phyloP scores from a whole-genome alignment of 2,113 vertebrate species.

The Amphilophus citrinellus region DNA sequence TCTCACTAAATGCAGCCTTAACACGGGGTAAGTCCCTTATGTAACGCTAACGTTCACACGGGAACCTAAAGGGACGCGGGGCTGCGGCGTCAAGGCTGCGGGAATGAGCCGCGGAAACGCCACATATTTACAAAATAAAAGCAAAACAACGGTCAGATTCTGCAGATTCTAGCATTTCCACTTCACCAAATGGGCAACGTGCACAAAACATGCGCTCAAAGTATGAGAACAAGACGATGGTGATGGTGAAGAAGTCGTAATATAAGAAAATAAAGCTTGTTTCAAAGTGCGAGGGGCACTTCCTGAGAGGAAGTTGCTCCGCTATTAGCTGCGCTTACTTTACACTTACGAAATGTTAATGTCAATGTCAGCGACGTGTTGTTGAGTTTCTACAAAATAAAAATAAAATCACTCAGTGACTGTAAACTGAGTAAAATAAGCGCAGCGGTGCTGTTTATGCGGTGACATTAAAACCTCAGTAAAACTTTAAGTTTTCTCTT shows the following conservation, averaged over 20 bases:
- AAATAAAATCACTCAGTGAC: too few species aligned
- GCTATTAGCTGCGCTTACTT: background rate
- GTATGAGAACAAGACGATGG: background rate
- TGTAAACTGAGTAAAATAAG: background rate
- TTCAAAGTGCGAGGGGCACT: background rate
- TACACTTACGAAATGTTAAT: background rate
- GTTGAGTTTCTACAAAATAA: background rate
- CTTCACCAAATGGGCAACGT: accelerated
- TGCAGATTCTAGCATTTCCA: accelerated
- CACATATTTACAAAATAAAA: slow-evolving; percentile 19
- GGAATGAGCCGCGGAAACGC: background rate
- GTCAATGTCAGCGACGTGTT: slow-evolving; percentile 65
- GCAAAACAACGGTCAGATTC: accelerated
- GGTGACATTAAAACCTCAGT: accelerated
- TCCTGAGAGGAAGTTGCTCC: background rate
- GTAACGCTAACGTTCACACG: slow-evolving; percentile 28
- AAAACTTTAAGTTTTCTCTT: background rate
- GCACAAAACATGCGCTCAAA: too few species aligned
- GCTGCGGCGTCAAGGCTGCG: background rate
- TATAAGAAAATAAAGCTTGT: background rate
- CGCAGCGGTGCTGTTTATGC: accelerated
- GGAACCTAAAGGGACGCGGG: background rate
- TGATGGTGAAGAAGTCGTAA: background rate
- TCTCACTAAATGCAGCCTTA: background rate
- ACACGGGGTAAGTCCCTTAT: slow-evolving; percentile 36